Conservation (phyloP, 92 coral and sea anemone species). For the Paragorgia papillata region DNA sequence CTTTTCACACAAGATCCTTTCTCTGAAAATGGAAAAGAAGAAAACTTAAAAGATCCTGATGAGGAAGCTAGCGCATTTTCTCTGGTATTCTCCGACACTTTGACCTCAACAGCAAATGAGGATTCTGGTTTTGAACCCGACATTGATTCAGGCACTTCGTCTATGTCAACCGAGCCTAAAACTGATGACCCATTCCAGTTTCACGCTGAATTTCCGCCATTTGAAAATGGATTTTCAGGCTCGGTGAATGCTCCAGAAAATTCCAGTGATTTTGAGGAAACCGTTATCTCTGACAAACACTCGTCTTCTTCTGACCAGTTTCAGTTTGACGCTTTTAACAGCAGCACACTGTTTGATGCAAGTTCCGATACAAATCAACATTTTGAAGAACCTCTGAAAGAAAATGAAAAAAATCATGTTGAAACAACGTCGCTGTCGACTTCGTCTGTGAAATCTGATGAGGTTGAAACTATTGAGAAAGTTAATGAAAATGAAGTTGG, state of each 20-base stretch:
- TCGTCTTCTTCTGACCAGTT: background rate
- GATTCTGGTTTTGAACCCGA: slow-evolving; percentile 31
- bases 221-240: slow-evolving; percentile 23
- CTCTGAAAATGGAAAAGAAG: background rate
- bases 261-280: background rate
- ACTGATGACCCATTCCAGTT: slow-evolving; percentile 13
- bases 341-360: background rate
- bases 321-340: background rate
- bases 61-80: background rate
- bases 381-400: background rate
- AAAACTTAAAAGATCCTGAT: background rate
- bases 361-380: background rate
- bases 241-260: background rate
- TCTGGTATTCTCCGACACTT: slow-evolving; percentile 1
- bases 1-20: background rate
- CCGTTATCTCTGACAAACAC: background rate
- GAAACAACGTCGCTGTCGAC: background rate
- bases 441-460: background rate
- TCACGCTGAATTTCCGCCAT: slow-evolving; percentile 34
- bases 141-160: slow-evolving; percentile 11
- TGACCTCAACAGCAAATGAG: background rate
- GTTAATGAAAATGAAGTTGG: background rate
- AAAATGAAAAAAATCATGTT: background rate
- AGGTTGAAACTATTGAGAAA: background rate
- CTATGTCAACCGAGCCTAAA: background rate